A percentile compares a stretch with the other conserved stretches of the same genome.
phyloP scores from a whole-genome alignment of 2,797 vertebrate species.

The Graptemys geographica region DNA sequence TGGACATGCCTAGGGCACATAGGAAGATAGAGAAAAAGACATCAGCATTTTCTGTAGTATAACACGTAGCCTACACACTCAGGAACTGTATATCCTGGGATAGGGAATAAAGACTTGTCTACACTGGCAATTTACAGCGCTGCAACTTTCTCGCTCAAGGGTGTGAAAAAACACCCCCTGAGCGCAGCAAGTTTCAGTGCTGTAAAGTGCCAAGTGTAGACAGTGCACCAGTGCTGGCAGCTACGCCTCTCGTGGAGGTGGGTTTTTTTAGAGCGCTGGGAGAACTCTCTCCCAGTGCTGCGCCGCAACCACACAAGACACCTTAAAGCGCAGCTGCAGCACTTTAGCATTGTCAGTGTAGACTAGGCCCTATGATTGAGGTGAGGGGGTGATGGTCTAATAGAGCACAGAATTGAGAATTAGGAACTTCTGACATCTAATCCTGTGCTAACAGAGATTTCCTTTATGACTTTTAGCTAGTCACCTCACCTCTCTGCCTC shows the following conservation, averaged over 20 bases:
- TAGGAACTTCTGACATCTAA: not conserved
- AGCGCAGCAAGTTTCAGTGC: too few species aligned
- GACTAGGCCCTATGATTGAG: not conserved
- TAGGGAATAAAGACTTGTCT: not conserved
- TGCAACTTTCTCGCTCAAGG: too few species aligned
- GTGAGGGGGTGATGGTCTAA: rapidly evolving
- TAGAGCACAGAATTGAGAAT: not conserved
- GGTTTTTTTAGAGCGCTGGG: too few species aligned
- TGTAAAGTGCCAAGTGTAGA: too few species aligned
- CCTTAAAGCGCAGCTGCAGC: too few species aligned
- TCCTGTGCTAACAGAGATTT: not conserved
- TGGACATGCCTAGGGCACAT: constrained; percentile 92
- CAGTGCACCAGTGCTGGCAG: too few species aligned
- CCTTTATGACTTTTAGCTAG: not conserved
- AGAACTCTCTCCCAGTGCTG: too few species aligned
- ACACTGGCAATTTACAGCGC: too few species aligned
- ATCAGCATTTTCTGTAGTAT: not conserved
- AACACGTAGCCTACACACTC: not conserved
- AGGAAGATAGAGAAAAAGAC: not conserved
- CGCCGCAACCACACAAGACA: too few species aligned
- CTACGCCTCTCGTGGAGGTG: too few species aligned
- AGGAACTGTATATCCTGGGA: rapidly evolving
- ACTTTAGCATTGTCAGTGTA: too few species aligned
- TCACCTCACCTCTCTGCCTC: not conserved
- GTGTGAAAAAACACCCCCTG: too few species aligned